Conservation (phyloP, 2,888 invertebrate species). For the Cephus rjabovi region DNA sequence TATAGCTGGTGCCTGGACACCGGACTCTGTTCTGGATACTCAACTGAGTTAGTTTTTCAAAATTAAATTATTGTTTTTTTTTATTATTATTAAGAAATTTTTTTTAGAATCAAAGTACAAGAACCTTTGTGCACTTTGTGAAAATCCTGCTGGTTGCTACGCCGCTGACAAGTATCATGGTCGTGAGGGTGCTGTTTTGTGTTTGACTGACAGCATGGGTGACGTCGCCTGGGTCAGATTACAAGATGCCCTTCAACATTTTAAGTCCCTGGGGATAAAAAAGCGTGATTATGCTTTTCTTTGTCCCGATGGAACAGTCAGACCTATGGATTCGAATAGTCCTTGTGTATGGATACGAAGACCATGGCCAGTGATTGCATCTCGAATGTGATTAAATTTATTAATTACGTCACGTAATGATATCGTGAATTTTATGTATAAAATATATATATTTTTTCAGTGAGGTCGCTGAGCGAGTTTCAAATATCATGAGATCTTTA, state of each 20-base stretch:
- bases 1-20: conserved; percentile 87
- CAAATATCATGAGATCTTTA: conserved; percentile 67
- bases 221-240: conserved; percentile 86
- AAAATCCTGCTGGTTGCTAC: conserved; percentile 72
- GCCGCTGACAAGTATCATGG: conserved; percentile 85
- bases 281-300: conserved; percentile 74
- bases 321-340: conserved; percentile 69
- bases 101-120: conserved; percentile 73
- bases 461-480: conserved; percentile 67
- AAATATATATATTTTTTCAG: conserved; percentile 49
- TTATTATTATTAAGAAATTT: background rate
- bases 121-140: conserved; percentile 80
- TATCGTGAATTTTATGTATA: conserved; percentile 5
- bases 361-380: conserved; percentile 82
- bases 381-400: conserved; percentile 69
- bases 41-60: conserved; percentile 74
- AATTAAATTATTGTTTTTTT: conserved; percentile 23
- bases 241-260: conserved; percentile 76
- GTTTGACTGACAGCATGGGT: conserved; percentile 82
- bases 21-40: conserved; percentile 73
- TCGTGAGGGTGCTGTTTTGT: conserved; percentile 81
- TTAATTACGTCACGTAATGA: background rate
- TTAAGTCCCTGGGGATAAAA: conserved; percentile 62
- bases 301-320: conserved; percentile 80
- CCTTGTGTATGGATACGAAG: conserved; percentile 84